These are phyloP conservation scores for Sylvicapra grimmia DNA, from an alignment of 2,113 vertebrate genomes.

Conservation along the genomic window DNA sequence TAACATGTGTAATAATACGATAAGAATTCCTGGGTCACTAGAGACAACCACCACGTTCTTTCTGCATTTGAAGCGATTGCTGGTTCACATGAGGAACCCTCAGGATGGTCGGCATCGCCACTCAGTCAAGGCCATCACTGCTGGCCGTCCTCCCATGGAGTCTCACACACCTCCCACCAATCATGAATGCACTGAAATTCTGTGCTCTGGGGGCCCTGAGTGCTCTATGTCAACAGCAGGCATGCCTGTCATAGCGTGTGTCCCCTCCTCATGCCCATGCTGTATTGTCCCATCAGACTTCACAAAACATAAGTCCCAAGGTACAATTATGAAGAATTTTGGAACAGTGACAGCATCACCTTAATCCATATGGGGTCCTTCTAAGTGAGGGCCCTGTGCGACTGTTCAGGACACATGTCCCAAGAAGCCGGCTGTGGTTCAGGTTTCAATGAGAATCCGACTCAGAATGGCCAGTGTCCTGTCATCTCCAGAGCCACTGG, in stretches of 20 bases:
- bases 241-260: fast-evolving
- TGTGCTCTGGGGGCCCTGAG: background rate
- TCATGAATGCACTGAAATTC: fast-evolving
- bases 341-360: background rate
- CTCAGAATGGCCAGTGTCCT: too few relatives aligned
- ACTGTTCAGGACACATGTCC: fast-evolving
- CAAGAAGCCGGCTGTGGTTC: background rate
- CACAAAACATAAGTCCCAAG: background rate
- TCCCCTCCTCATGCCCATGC: fast-evolving
- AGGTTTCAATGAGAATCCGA: fast-evolving
- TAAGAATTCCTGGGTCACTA: background rate
- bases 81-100: background rate
- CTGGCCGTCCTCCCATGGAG: background rate
- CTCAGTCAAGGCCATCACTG: background rate
- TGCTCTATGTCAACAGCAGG: fast-evolving
- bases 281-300: background rate
- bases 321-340: background rate
- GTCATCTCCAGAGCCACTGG: background rate
- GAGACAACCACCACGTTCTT: background rate
- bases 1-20: background rate
- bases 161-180: fast-evolving
- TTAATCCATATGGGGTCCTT: fast-evolving
- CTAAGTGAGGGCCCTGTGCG: background rate
- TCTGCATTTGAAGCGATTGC: background rate
- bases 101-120: fast-evolving